A percentile compares a stretch with the other conserved stretches of the same genome.
phyloP scores from a whole-genome alignment of 2,888 invertebrate genomes.

The Rutpela maculata region DNA sequence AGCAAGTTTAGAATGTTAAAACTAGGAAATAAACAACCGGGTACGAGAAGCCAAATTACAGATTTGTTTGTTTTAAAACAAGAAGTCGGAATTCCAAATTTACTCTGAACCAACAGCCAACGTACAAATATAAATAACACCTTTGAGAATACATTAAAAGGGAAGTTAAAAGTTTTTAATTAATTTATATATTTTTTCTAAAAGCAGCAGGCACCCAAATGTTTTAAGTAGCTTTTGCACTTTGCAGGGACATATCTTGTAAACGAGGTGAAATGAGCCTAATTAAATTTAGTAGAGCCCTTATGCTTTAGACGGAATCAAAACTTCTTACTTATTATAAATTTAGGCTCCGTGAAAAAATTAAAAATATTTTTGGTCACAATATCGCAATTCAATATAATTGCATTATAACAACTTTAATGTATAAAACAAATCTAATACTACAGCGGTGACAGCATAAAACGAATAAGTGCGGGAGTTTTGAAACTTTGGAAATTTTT shows the following conservation, averaged over 20 bases:
- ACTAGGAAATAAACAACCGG: slow-evolving; percentile 8
- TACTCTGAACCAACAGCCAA: not conserved
- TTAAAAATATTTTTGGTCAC: no score
- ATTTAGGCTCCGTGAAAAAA: not conserved
- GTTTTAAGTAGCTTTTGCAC: slow-evolving; percentile 38
- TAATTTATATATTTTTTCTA: slow-evolving; percentile 49
- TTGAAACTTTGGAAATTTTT: no score
- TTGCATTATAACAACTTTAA: no score
- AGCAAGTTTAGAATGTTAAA: slow-evolving; percentile 10
- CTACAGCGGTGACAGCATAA: no score
- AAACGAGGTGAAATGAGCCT: slow-evolving; percentile 17
- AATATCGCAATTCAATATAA: no score
- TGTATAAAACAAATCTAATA: no score
- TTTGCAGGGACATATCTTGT: slow-evolving; percentile 35
- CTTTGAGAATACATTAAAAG: slow-evolving; percentile 52
- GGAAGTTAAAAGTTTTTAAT: slow-evolving; percentile 47
- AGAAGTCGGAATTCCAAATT: slow-evolving; percentile 10
- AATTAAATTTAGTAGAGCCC: slow-evolving; percentile 27
- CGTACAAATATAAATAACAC: slow-evolving; percentile 43
- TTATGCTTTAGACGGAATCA: slow-evolving; percentile 23
- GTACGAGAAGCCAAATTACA: slow-evolving; percentile 1
- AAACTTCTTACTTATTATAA: slow-evolving; percentile 14
- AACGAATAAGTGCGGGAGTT: no score
- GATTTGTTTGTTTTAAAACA: slow-evolving; percentile 16
- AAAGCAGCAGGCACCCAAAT: slow-evolving; percentile 17